Base-by-base conservation (phyloP, 2,888 invertebrate species). In the Luperina nickerlii region DNA sequence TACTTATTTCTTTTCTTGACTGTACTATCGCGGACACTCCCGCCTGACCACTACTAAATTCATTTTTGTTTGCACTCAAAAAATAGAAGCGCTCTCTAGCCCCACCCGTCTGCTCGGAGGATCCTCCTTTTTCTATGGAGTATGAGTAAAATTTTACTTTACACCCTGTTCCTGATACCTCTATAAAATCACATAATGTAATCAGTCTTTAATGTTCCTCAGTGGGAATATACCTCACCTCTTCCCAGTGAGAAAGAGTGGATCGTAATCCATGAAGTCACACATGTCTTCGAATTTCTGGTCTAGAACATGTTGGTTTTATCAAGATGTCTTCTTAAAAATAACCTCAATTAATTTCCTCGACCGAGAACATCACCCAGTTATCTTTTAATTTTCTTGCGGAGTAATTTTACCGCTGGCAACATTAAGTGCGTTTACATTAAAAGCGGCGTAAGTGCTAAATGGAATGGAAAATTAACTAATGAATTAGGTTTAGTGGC, bases 391-490 rank as follows among this genome's bases (percentile, higher is more conserved):
- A 81, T 81, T 83, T 63, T 42, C 62, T 57, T 60, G 20, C 57
- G 54, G 15, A 54, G 60, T 68, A 69, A 75, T 78, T 71, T 79
- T 67, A 69, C 60, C 65, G 20, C 8, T 68, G 63, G 68, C 57
- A 83, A 86, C 66, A 71, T 79, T 76, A 83, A 86, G 67, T 79
- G 76, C 86, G 83, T 79, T 79, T 57, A 71, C 76, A 86, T 86
- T 86, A 74, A 75, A 66, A 83, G 74, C 79, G 72, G 27, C 63
- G 86, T 87, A 74, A 87, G 81, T 84, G 85, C 68, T 87, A 77
- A 84, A 87, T 87, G 85, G 89, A 84, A 79, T 42, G 63, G 74
- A 80, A 74, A 85, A 81, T 88, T 45, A 88, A 75, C 73, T 89
- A 83, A 88, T 88, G 60, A 89, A 89, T 88, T 86, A 72, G 57